Conservation (phyloP, 2,113 vertebrate genomes). For the Oncorhynchus nerka region DNA sequence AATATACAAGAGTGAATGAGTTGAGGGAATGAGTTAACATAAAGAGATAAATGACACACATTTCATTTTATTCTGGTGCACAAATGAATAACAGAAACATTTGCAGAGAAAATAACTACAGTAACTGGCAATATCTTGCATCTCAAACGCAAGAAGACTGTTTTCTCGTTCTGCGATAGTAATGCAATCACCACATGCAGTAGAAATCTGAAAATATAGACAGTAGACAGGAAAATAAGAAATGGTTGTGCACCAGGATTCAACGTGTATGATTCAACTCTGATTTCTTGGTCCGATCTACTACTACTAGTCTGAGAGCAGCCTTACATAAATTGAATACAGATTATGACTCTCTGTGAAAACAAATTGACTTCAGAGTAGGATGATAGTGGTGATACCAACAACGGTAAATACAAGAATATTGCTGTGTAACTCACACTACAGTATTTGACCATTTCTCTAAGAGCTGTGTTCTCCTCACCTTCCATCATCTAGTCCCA, state of each 20-base stretch:
- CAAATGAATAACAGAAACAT: constrained; percentile 22
- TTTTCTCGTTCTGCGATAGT: constrained; percentile 14
- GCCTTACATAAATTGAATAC: background rate
- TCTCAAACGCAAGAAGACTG: background rate
- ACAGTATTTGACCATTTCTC: background rate
- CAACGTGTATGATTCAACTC: constrained; percentile 35
- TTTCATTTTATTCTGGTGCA: background rate
- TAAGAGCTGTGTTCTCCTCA: constrained; percentile 55
- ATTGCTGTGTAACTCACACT: no score
- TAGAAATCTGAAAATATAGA: constrained; percentile 31
- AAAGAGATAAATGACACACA: constrained; percentile 34
- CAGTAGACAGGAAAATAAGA: constrained; percentile 56
- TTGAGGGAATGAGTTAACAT: constrained; percentile 38
- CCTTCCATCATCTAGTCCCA: constrained; percentile 89
- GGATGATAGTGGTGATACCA: no score
- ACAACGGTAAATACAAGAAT: no score
- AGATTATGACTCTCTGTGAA: no score
- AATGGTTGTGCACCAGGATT: constrained; percentile 28
- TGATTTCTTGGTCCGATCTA: constrained; percentile 34
- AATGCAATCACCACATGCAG: constrained; percentile 26
- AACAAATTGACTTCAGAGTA: no score
- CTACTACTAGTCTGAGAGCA: background rate
- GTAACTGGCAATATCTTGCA: background rate
- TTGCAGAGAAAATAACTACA: background rate
- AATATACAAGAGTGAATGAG: background rate